Percentiles rank a stretch among this genome's conserved stretches.
Evolutionary conservation across 2,113 vertebrate genomes (phyloP).

Genomic region (Chionodraco myersi): DNA sequence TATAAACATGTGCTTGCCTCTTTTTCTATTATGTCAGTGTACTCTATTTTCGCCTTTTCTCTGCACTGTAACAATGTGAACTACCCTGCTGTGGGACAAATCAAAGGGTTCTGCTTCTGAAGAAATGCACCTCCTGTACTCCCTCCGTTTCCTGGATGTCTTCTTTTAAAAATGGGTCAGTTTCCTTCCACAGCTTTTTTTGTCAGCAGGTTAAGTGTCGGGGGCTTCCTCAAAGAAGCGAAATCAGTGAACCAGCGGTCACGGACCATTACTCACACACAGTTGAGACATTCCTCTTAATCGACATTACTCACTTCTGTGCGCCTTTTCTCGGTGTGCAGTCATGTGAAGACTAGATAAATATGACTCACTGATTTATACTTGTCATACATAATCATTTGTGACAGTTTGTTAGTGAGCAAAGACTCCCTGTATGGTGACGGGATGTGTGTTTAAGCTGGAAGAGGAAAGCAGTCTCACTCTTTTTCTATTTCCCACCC

Average conservation of each 20-base stretch:
- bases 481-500: neutral
- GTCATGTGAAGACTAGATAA: conserved; percentile 27
- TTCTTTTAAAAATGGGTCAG: neutral
- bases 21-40: too few species aligned
- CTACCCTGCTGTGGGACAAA: too few species aligned
- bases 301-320: conserved; percentile 20
- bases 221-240: conserved; percentile 1
- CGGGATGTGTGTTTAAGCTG: neutral
- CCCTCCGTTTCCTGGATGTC: neutral
- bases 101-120: too few species aligned
- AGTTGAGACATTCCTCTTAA: conserved; percentile 55
- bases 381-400: conserved; percentile 36
- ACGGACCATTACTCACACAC: conserved; percentile 46
- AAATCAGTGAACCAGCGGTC: conserved; percentile 22
- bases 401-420: conserved; percentile 32
- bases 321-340: conserved; percentile 2
- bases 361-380: conserved; percentile 37
- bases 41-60: neutral
- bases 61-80: too few species aligned
- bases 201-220: conserved; percentile 30
- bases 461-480: neutral
- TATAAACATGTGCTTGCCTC: too few species aligned
- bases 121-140: neutral
- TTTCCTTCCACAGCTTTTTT: neutral
- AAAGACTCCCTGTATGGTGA: neutral